These are phyloP conservation scores for Hystrix brachyura DNA, from an alignment of 2,113 vertebrate genomes.

Conservation along the genomic window DNA sequence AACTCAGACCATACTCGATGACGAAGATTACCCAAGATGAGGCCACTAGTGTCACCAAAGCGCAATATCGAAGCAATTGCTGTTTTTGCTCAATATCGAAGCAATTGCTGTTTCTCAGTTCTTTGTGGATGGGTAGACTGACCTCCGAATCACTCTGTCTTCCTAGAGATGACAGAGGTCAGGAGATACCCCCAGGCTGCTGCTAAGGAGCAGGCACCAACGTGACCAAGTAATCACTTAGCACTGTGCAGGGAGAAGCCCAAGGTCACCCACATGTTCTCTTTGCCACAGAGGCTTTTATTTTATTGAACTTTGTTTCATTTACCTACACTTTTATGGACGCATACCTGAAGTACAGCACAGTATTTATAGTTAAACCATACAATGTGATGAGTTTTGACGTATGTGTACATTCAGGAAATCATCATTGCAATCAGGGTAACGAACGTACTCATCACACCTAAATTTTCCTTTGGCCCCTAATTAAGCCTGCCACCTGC, in stretches of 20 bases:
- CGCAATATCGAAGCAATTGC: background rate
- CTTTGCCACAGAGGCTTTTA: background rate
- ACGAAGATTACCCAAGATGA: constrained; percentile 51
- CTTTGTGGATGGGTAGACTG: background rate
- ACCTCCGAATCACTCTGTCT: background rate
- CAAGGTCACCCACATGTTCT: background rate
- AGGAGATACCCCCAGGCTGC: background rate
- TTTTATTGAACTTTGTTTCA: background rate
- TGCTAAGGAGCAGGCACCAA: background rate
- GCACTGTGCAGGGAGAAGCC: background rate
- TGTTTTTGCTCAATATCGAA: constrained; percentile 26
- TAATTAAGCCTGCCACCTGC: background rate
- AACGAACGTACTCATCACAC: background rate
- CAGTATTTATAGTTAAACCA: background rate
- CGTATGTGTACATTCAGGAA: background rate
- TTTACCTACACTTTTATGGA: background rate
- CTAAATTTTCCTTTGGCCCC: background rate
- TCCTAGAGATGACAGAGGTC: background rate
- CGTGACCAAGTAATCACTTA: background rate
- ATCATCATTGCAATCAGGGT: background rate
- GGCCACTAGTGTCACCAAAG: background rate
- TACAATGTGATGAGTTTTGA: background rate
- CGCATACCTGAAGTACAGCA: background rate
- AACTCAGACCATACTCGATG: constrained; percentile 3
- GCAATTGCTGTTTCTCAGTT: constrained; percentile 29